A percentile compares a stretch with the other conserved stretches of the same genome.
Evolutionary conservation across 2,797 vertebrate genomes (phyloP).

Genomic region (Brachymystax lenok): DNA sequence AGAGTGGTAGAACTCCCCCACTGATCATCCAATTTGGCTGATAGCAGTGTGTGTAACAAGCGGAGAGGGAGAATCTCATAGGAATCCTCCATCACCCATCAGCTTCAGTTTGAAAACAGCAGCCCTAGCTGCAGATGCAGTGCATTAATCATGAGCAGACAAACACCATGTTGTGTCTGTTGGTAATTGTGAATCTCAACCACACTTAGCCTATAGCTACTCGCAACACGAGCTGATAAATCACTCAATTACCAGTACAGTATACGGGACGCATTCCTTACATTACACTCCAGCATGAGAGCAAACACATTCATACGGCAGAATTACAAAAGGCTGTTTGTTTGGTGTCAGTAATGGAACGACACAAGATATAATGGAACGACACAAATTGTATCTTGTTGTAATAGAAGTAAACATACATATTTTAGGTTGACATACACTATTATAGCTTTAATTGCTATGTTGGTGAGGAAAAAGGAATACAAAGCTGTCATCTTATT

Average conservation of each 20-base stretch:
- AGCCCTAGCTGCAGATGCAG: constrained; percentile 56
- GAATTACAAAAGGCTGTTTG: constrained; percentile 67
- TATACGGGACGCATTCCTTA: constrained; percentile 57
- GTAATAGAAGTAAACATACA: constrained; percentile 29
- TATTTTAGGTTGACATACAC: constrained; percentile 46
- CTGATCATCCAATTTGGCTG: constrained; percentile 76
- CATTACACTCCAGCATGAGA: constrained; percentile 42
- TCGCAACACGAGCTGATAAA: constrained; percentile 73
- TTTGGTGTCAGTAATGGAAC: constrained; percentile 61
- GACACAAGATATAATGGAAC: constrained; percentile 56
- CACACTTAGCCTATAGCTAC: constrained; percentile 74
- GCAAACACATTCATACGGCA: constrained; percentile 60
- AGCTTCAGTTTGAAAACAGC: constrained; percentile 28
- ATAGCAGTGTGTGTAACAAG: constrained; percentile 54
- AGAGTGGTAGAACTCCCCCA: constrained; percentile 66
- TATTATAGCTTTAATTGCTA: constrained; percentile 35
- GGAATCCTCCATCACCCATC: constrained; percentile 68
- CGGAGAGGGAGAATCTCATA: constrained; percentile 47
- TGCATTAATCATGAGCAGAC: constrained; percentile 73
- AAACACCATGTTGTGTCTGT: constrained; percentile 76
- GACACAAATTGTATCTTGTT: constrained; percentile 43
- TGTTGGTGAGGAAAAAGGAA: background rate
- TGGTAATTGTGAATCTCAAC: constrained; percentile 74
- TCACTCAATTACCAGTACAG: constrained; percentile 68
- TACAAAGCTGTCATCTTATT: background rate